Percentiles rank a stretch among this genome's conserved stretches.
phyloP scores from a whole-genome alignment of 2,113 vertebrate genomes.

The Opisthocomus hoazin region DNA sequence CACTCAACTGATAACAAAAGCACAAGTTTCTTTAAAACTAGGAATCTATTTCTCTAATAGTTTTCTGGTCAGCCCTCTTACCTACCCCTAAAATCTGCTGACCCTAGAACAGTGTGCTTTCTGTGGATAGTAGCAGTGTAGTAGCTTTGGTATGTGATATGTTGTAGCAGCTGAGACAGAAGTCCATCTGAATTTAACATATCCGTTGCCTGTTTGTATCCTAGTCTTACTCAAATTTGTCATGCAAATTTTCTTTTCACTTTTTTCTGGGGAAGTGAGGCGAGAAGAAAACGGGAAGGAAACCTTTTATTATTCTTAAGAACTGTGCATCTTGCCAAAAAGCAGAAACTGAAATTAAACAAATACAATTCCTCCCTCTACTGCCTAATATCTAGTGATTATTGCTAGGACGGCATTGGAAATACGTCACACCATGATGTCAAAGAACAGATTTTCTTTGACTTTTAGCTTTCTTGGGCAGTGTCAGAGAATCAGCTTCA shows the following conservation, averaged over 20 bases:
- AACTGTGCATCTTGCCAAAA: neutral
- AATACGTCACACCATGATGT: neutral
- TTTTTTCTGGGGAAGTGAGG: neutral
- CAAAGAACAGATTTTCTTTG: neutral
- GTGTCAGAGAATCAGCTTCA: neutral
- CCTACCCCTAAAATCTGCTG: neutral
- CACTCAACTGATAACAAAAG: neutral
- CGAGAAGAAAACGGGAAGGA: neutral
- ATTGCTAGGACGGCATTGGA: neutral
- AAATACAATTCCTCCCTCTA: neutral
- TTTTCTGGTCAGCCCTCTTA: neutral
- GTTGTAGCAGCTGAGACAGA: neutral
- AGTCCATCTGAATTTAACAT: neutral
- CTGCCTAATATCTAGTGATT: neutral
- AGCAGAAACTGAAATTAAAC: neutral
- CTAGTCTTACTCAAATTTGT: neutral
- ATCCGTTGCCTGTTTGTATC: neutral
- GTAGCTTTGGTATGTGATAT: neutral
- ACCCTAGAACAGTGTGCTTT: neutral
- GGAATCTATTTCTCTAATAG: neutral
- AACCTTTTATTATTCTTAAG: neutral
- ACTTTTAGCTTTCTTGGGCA: neutral
- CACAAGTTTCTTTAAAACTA: neutral
- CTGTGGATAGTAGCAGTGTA: neutral
- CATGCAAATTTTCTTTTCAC: neutral